These are phyloP conservation scores for Aquatica leii DNA, from an alignment of 2,888 invertebrate species.

Conservation along the genomic window DNA sequence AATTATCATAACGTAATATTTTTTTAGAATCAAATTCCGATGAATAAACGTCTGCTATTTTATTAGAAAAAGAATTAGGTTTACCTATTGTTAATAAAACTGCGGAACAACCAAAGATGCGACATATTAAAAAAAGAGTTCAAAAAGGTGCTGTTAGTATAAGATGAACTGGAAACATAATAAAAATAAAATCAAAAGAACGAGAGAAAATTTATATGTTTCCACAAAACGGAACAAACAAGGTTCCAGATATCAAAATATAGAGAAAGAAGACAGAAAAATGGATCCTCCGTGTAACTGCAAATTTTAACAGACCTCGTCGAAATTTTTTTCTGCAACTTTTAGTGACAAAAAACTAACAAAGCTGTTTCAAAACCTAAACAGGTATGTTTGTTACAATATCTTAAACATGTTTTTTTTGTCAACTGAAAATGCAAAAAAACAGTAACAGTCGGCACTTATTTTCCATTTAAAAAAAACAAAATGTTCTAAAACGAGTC, in stretches of 20 bases:
- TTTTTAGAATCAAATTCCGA: neutral
- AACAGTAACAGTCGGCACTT: neutral
- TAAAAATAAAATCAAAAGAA: no score
- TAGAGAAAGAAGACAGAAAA: neutral
- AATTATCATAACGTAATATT: neutral
- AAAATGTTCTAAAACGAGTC: no score
- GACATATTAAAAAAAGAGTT: neutral
- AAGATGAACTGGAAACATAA: neutral
- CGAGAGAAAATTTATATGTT: neutral
- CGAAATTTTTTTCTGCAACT: neutral
- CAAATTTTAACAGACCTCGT: neutral
- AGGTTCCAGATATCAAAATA: neutral
- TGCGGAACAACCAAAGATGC: neutral
- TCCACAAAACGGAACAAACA: neutral
- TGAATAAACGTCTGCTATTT: neutral
- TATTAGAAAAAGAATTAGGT: constrained; percentile 4
- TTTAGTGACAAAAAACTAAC: neutral
- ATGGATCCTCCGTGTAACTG: neutral
- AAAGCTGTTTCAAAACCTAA: neutral
- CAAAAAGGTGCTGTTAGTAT: constrained; percentile 4
- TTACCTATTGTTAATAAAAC: no score
- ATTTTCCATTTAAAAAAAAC: neutral
- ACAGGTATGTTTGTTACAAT: neutral
- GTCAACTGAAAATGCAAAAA: neutral
- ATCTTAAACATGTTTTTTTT: no score